These are phyloP conservation scores for Rhagophthalmus giganteus DNA, from an alignment of 2,888 invertebrate genomes.

Conservation along the genomic window DNA sequence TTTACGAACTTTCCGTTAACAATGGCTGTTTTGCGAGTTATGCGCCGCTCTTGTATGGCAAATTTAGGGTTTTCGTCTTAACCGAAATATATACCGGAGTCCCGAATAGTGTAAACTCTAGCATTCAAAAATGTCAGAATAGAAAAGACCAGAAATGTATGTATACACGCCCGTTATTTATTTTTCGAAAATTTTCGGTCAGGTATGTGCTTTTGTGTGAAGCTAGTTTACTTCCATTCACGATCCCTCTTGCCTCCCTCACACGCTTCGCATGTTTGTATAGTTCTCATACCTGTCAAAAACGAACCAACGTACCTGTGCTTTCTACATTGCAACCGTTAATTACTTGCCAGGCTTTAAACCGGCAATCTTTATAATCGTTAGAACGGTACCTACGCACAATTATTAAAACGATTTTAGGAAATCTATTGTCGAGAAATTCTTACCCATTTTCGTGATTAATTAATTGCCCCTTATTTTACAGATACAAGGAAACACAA, in stretches of 20 bases:
- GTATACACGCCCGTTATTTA: slow-evolving; percentile 18
- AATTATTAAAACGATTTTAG: too few relatives aligned
- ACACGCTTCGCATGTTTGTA: slow-evolving; percentile 23
- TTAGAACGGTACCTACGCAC: too few relatives aligned
- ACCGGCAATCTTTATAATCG: too few relatives aligned
- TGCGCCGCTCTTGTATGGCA: slow-evolving; percentile 12
- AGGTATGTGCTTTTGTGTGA: slow-evolving; percentile 28
- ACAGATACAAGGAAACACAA: too few relatives aligned
- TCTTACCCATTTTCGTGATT: too few relatives aligned
- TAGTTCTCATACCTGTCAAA: slow-evolving; percentile 35
- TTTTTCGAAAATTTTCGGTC: slow-evolving; percentile 12
- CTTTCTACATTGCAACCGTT: slow-evolving; percentile 18
- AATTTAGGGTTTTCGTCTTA: slow-evolving; percentile 11
- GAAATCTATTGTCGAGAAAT: too few relatives aligned
- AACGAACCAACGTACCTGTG: slow-evolving; percentile 26
- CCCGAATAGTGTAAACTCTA: too few relatives aligned
- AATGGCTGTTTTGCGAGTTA: slow-evolving; percentile 25
- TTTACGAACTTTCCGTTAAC: slow-evolving; percentile 31
- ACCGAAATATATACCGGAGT: too few relatives aligned
- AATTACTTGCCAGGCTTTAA: too few relatives aligned
- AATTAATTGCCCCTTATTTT: too few relatives aligned
- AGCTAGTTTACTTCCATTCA: slow-evolving; percentile 32
- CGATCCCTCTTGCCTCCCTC: slow-evolving; percentile 28
- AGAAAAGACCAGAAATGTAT: slow-evolving; percentile 9
- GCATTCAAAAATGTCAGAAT: slow-evolving; percentile 7